These are phyloP conservation scores for Procambarus virginalis DNA, from an alignment of 1,140 invertebrate species.

Conservation along the genomic window DNA sequence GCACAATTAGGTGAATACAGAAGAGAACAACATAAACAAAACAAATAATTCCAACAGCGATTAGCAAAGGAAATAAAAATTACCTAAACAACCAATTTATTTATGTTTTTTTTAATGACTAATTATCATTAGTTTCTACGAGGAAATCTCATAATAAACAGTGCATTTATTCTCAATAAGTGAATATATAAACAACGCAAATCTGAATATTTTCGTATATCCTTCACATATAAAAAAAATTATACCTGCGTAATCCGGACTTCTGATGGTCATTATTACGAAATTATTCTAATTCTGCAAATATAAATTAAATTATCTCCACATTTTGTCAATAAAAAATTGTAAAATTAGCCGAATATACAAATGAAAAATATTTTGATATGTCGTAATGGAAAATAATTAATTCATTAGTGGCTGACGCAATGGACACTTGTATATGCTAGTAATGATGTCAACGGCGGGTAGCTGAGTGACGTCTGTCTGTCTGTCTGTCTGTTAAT, in stretches of 20 bases:
- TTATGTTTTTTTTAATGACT: no score
- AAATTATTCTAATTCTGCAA: slow-evolving; percentile 19
- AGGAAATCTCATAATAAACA: no score
- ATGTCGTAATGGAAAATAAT: slow-evolving; percentile 21
- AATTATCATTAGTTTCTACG: no score
- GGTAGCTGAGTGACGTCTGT: neutral
- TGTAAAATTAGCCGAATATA: slow-evolving; percentile 29
- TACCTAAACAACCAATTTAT: no score
- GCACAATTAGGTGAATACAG: no score
- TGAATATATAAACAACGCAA: no score
- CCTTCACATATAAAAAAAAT: no score
- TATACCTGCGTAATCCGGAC: neutral
- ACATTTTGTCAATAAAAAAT: slow-evolving; percentile 22
- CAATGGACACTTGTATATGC: neutral
- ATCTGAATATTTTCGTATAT: no score
- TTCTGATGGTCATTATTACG: neutral
- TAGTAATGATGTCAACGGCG: neutral
- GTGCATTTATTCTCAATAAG: no score
- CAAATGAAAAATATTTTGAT: slow-evolving; percentile 15
- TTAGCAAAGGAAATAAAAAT: no score
- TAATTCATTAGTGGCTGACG: slow-evolving; percentile 8
- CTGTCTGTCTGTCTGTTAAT: neutral
- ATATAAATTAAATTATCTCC: slow-evolving; percentile 28
- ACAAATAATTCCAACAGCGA: no score
- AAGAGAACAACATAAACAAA: no score